Conservation (phyloP, 1,140 invertebrate genomes). For the Brachionus paranguensis region DNA sequence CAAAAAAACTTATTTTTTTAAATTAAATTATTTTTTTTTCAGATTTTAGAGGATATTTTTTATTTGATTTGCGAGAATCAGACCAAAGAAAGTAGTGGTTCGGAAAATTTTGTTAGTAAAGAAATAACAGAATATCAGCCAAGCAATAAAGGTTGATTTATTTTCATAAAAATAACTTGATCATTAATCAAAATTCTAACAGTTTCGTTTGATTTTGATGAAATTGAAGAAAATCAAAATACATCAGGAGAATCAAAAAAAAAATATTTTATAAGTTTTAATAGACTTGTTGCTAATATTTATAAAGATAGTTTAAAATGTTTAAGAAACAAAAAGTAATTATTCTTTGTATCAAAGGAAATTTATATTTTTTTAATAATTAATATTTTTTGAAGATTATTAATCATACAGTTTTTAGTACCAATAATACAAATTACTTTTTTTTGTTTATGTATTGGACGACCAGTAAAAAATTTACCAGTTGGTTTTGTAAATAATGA, state of each 20-base stretch:
- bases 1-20: too few species aligned
- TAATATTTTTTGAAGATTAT: constrained; percentile 44
- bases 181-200: background rate
- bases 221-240: background rate
- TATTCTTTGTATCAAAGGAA: background rate
- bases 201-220: background rate
- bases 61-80: constrained; percentile 20
- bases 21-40: background rate
- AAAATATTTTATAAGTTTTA: background rate
- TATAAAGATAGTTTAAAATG: constrained; percentile 36
- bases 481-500: constrained; percentile 68
- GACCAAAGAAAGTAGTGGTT: background rate
- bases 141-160: background rate
- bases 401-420: constrained; percentile 75
- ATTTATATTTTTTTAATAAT: background rate
- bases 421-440: constrained; percentile 86
- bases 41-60: constrained; percentile 36
- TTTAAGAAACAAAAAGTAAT: constrained; percentile 22
- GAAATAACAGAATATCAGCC: background rate
- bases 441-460: constrained; percentile 86
- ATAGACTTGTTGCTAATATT: background rate
- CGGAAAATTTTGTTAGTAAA: background rate
- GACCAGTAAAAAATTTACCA: constrained; percentile 74
- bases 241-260: background rate
- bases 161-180: background rate